Evolutionary conservation across 2,113 vertebrate genomes (phyloP).

Genomic region (Sinocyclocheilus maitianheensis): DNA sequence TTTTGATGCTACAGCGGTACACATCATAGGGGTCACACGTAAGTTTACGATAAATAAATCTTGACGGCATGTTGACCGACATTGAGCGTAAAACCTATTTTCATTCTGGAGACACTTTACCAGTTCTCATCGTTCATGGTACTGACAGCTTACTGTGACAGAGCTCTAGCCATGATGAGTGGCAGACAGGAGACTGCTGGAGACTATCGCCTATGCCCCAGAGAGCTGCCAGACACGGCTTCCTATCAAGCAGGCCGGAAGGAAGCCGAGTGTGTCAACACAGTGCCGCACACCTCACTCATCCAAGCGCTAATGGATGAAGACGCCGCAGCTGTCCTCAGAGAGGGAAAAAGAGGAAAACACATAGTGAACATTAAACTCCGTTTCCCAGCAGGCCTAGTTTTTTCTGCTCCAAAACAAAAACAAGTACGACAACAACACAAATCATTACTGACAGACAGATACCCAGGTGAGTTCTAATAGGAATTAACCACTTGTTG

Average conservation of each 20-base stretch:
- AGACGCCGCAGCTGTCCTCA: conserved; percentile 68
- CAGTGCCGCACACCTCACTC: conserved; percentile 67
- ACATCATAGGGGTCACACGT: conserved; percentile 25
- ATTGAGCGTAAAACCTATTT: conserved; percentile 22
- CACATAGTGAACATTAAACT: conserved; percentile 45
- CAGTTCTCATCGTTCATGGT: conserved; percentile 21
- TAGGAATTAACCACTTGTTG: conserved; percentile 42
- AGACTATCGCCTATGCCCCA: conserved; percentile 32
- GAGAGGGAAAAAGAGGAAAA: conserved; percentile 45
- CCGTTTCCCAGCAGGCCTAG: conserved; percentile 50
- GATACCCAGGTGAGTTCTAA: conserved; percentile 55
- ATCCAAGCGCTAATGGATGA: conserved; percentile 72
- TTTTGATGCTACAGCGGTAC: conserved; percentile 1
- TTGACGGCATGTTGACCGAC: conserved; percentile 7
- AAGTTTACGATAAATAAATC: conserved; percentile 34
- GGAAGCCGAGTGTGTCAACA: conserved; percentile 61
- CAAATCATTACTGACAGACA: conserved; percentile 56
- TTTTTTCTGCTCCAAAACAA: conserved; percentile 50
- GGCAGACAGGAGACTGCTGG: conserved; percentile 47
- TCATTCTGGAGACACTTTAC: conserved; percentile 40
- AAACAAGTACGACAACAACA: conserved; percentile 47
- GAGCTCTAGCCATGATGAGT: conserved; percentile 39
- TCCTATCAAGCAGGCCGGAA: conserved; percentile 47
- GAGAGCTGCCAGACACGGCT: conserved; percentile 38
- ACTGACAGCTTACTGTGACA: conserved; percentile 28